Conservation (phyloP, 2,888 invertebrate genomes). For the Erannis defoliaria region DNA sequence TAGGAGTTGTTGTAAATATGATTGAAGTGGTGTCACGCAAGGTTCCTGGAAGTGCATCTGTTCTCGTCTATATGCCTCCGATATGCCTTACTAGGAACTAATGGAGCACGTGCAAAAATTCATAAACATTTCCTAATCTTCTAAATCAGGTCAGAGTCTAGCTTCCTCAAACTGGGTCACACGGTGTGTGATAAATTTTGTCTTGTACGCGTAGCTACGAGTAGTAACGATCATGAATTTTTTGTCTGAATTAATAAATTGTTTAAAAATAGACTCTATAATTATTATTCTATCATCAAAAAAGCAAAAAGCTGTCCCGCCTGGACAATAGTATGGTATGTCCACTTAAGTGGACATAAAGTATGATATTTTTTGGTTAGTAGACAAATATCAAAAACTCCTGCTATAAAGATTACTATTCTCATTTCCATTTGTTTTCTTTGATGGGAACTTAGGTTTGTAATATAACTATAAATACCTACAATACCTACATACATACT, state of each 20-base stretch:
- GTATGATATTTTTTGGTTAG: too few species aligned
- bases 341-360: too few species aligned
- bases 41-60: conserved; percentile 65
- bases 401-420: too few species aligned
- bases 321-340: too few species aligned
- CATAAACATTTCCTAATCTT: conserved; percentile 50
- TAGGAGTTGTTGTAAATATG: conserved; percentile 55
- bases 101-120: conserved; percentile 60
- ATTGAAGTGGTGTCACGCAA: conserved; percentile 57
- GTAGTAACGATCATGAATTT: background rate
- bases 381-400: too few species aligned
- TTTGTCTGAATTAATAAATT: too few species aligned
- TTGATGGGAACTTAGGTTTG: background rate
- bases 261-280: too few species aligned
- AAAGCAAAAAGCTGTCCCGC: too few species aligned
- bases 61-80: conserved; percentile 53
- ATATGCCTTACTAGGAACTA: conserved; percentile 59
- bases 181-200: background rate
- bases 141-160: conserved; percentile 18
- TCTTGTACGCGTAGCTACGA: background rate
- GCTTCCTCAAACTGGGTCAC: conserved; percentile 10
- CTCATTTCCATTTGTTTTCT: background rate
- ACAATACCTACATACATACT: conserved; percentile 14
- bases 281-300: too few species aligned
- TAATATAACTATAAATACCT: conserved; percentile 19